Evolutionary conservation across 2,797 vertebrate genomes (phyloP).

Genomic region (Danio jaintianensis): DNA sequence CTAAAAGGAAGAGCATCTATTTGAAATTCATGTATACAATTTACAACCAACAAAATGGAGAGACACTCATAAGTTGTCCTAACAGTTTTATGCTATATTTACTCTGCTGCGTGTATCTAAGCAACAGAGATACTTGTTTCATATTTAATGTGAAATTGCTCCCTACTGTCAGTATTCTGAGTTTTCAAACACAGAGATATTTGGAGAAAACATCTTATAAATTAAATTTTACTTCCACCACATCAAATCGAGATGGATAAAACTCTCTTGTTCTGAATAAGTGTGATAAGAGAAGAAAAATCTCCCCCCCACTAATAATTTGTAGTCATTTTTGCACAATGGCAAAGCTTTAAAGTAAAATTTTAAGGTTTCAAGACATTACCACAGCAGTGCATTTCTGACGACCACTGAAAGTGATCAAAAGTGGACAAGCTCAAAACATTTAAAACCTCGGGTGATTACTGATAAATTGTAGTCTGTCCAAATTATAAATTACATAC

Average conservation of each 20-base stretch:
- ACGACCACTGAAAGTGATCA: too few species aligned
- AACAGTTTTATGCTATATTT: slow-evolving; percentile 1
- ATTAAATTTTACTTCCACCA: background rate
- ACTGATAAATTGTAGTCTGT: too few species aligned
- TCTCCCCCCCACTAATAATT: background rate
- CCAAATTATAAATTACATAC: too few species aligned
- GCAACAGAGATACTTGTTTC: background rate
- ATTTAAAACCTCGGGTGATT: too few species aligned
- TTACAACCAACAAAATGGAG: background rate
- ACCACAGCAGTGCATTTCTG: too few species aligned
- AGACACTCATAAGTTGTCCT: background rate
- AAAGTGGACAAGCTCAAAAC: too few species aligned
- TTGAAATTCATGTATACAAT: background rate
- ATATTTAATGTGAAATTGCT: slow-evolving; percentile 10
- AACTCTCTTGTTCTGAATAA: too few species aligned
- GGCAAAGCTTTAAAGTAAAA: background rate
- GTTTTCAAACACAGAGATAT: background rate
- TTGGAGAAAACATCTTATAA: background rate
- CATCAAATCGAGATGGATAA: slow-evolving; percentile 1
- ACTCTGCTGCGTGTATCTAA: slow-evolving; percentile 4
- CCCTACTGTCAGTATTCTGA: background rate
- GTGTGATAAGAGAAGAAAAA: background rate
- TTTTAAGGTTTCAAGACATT: background rate
- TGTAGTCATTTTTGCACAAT: slow-evolving; percentile 9
- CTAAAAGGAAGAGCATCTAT: too few species aligned